phyloP scores from a whole-genome alignment of 2,888 invertebrate genomes.

The Meta bourneti region DNA sequence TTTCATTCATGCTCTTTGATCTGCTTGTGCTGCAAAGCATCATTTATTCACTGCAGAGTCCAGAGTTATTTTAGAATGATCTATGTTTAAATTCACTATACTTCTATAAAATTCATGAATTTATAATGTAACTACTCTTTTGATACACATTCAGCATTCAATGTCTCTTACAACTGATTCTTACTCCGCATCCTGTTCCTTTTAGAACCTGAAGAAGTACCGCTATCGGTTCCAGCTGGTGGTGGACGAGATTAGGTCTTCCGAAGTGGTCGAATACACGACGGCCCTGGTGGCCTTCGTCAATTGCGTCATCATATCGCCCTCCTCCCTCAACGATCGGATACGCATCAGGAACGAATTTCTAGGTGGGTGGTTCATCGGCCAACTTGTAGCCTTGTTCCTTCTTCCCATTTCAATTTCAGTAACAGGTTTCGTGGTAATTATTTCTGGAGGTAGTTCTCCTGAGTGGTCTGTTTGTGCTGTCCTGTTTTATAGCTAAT shows the following conservation, averaged over 20 bases:
- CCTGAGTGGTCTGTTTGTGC: no score
- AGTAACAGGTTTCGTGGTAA: background rate
- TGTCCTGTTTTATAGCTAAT: no score
- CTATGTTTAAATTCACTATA: no score
- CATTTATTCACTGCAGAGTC: no score
- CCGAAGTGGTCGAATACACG: slow-evolving; percentile 91
- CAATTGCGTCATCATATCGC: slow-evolving; percentile 96
- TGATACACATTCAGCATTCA: no score
- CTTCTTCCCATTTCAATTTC: background rate
- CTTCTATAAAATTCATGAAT: no score
- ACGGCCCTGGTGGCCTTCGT: slow-evolving; percentile 95
- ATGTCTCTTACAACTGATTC: background rate
- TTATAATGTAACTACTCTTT: no score
- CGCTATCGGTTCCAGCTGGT: slow-evolving; percentile 93
- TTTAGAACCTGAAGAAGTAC: slow-evolving; percentile 47
- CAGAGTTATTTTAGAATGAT: no score
- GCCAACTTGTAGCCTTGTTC: background rate
- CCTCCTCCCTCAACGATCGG: slow-evolving; percentile 91
- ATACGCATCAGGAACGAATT: slow-evolving; percentile 95
- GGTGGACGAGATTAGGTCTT: slow-evolving; percentile 91
- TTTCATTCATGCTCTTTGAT: no score
- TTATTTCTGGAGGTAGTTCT: background rate
- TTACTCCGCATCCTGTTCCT: background rate
- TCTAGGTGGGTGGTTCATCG: slow-evolving; percentile 85
- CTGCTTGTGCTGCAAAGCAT: no score